Conservation (phyloP, 2,888 invertebrate genomes). For the Helleia helle region DNA sequence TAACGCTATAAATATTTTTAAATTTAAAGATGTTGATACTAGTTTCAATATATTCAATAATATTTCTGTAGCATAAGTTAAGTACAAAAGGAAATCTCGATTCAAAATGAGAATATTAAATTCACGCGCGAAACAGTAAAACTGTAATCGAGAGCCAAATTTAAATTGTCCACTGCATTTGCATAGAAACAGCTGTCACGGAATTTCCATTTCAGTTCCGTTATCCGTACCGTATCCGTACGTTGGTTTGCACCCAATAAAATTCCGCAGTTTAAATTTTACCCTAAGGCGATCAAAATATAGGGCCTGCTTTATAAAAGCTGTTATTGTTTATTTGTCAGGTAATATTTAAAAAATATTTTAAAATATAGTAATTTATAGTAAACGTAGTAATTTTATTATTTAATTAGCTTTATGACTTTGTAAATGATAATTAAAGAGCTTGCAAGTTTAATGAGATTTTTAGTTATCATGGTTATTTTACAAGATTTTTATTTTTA, state of each 20-base stretch:
- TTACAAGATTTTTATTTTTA: no score
- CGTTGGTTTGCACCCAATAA: constrained; percentile 32
- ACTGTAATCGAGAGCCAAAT: constrained; percentile 30
- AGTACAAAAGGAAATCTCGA: neutral
- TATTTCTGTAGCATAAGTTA: neutral
- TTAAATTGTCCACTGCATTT: constrained; percentile 41
- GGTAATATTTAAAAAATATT: no score
- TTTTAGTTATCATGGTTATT: no score
- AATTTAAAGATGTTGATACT: no score
- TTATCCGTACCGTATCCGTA: constrained; percentile 28
- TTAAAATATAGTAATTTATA: no score
- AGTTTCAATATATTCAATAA: no score
- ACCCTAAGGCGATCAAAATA: neutral
- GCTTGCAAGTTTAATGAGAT: no score
- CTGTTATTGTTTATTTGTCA: neutral
- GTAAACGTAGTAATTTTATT: no score
- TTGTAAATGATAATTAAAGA: no score
- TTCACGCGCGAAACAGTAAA: neutral
- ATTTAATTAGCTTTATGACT: no score
- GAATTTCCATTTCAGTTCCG: constrained; percentile 34
- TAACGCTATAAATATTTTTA: no score
- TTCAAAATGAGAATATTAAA: neutral
- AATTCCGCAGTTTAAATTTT: constrained; percentile 14
- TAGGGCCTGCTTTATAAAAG: neutral
- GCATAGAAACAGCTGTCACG: constrained; percentile 39